Base-by-base conservation (phyloP, 2,113 vertebrate species). In the Hemicordylus capensis region DNA sequence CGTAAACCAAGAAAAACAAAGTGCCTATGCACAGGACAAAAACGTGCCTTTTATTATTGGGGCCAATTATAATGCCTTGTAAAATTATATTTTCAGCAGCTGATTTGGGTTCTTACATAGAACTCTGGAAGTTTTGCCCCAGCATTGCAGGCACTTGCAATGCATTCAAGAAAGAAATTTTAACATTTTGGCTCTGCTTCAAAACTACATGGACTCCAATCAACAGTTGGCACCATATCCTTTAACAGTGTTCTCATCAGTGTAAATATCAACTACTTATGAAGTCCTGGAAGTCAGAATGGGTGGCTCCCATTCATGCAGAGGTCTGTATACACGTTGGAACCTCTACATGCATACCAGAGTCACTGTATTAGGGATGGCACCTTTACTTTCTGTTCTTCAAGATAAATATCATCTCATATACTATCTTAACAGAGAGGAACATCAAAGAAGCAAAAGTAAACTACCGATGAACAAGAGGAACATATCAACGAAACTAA, bases 341-440 rank as follows among this genome's bases (percentile, higher is more conserved):
- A 74, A 2, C 44, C 39, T 4, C 24, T 74, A 28, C 28, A n/a
- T 12, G 39, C 39, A 72, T 72, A 72, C 69, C 69, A 72, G 39
- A 44, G 39, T 10, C 39, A 42, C 6, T 39, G 67, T 26, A 11
- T 64, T 31, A 64, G 63, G 63, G 63, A 11, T 64, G 63, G n/a
- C 37, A 9, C 82, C n/a, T 88, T 89, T 37, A 6, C 48, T 84
- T 83, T 77, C 22, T 79, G 19, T 39, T 70, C 31, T 81, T 22
- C 15, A 63, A 28, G 83, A 86, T 64, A 64, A 37, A 84, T n/a
- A 90, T 7, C 81, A 64, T 84, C 8, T 78, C 67, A 80, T 87
- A 28, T 81, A 59, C 58, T 75, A 0, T 17, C 39, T 88, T 61
- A 89, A 58, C 59, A 19, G 83, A 72, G 85, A 34, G 44, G 46